phyloP scores from a whole-genome alignment of 2,113 vertebrate species.

The Spea multiplicata region DNA sequence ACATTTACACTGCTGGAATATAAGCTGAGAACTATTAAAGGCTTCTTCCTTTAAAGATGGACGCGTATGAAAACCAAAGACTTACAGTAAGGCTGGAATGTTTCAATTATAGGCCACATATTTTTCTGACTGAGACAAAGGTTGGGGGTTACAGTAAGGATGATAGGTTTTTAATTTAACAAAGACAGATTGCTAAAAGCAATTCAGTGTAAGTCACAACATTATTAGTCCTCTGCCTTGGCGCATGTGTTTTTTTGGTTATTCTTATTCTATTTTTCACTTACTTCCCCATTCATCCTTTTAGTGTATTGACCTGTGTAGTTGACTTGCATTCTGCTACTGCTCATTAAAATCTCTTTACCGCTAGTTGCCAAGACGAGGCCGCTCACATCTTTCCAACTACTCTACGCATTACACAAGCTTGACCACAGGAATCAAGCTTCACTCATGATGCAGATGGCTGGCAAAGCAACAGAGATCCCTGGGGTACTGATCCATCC shows the following conservation, averaged over 20 bases:
- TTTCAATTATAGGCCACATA: too few relatives aligned
- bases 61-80: too few relatives aligned
- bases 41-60: too few relatives aligned
- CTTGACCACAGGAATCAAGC: slow-evolving; percentile 44
- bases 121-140: too few relatives aligned
- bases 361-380: slow-evolving; percentile 36
- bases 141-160: too few relatives aligned
- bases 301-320: slow-evolving; percentile 37
- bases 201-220: neutral
- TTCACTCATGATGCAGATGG: slow-evolving; percentile 37
- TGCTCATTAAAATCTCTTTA: slow-evolving; percentile 44
- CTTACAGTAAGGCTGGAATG: too few relatives aligned
- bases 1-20: too few relatives aligned
- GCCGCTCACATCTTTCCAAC: slow-evolving; percentile 41
- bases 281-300: slow-evolving; percentile 25
- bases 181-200: too few relatives aligned
- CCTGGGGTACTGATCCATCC: slow-evolving; percentile 36
- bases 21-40: too few relatives aligned
- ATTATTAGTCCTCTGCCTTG: neutral
- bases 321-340: slow-evolving; percentile 44
- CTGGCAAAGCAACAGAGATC: slow-evolving; percentile 37
- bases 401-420: slow-evolving; percentile 33
- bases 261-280: slow-evolving; percentile 21
- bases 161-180: too few relatives aligned
- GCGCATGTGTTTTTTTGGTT: slow-evolving; percentile 11